phyloP scores from a whole-genome alignment of 2,797 vertebrate genomes.

The Sebastes umbrosus region DNA sequence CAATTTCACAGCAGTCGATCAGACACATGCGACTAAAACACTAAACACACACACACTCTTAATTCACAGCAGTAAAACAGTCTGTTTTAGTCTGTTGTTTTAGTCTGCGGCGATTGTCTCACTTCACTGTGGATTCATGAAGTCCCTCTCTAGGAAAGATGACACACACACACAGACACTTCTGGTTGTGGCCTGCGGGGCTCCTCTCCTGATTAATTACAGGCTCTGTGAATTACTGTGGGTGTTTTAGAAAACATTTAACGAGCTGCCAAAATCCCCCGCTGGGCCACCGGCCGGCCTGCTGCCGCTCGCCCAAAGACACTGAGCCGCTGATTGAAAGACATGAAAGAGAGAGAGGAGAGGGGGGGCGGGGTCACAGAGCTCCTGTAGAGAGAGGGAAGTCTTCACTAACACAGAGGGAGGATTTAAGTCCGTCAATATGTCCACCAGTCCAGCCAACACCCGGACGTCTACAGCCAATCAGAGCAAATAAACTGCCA shows the following conservation, averaged over 20 bases:
- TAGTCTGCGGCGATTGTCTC: conserved; percentile 30
- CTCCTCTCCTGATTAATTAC: conserved; percentile 68
- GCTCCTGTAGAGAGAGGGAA: conserved; percentile 29
- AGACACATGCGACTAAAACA: not conserved
- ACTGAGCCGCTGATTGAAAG: not conserved
- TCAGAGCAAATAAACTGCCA: not conserved
- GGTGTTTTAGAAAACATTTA: conserved; percentile 72
- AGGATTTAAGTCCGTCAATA: conserved; percentile 21
- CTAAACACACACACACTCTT: not conserved
- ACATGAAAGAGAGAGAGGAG: conserved; percentile 28
- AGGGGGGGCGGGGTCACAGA: not conserved
- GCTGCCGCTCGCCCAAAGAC: conserved; percentile 10
- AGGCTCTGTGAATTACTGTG: conserved; percentile 64
- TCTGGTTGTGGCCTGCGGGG: conserved; percentile 32
- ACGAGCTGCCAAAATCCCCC: conserved; percentile 64
- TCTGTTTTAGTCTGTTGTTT: conserved; percentile 19
- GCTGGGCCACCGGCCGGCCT: conserved; percentile 44
- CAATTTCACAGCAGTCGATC: not conserved
- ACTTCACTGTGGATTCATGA: conserved; percentile 27
- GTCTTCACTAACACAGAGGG: conserved; percentile 14
- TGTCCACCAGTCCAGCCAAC: not conserved
- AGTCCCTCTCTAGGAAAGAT: conserved; percentile 18
- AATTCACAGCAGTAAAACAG: conserved; percentile 13
- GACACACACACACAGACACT: not conserved
- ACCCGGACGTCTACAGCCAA: not conserved